Percentiles rank a stretch among this genome's conserved stretches.
Evolutionary conservation across 2,797 vertebrate species (phyloP).

Genomic region (Artibeus jamaicensis): DNA sequence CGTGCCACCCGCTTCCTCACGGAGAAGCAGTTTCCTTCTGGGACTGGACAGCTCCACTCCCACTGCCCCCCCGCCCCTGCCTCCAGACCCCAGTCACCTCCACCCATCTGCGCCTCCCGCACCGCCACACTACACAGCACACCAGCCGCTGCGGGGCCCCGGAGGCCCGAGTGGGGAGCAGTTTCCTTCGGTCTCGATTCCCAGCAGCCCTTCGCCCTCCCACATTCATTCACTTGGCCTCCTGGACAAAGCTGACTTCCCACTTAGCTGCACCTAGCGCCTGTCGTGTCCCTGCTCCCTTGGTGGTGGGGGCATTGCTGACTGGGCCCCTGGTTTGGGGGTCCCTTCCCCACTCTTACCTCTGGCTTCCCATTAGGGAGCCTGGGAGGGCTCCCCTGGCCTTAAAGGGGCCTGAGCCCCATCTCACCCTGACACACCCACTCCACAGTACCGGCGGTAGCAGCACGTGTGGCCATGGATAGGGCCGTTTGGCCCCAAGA

Average conservation of each 20-base stretch:
- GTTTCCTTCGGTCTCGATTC: background rate
- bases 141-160: slow-evolving; percentile 38
- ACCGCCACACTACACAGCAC: slow-evolving; percentile 45
- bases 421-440: background rate
- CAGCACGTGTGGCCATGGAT: background rate
- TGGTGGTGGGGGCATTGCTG: background rate
- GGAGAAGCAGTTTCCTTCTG: slow-evolving; percentile 55
- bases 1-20: slow-evolving; percentile 80
- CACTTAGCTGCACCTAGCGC: background rate
- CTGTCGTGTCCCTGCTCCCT: background rate
- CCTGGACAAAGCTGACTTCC: slow-evolving; percentile 46
- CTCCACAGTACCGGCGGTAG: background rate
- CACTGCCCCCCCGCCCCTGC: background rate
- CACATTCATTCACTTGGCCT: background rate
- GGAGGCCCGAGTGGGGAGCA: background rate
- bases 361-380: slow-evolving; percentile 32
- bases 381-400: slow-evolving; percentile 57
- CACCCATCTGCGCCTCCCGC: slow-evolving; percentile 30
- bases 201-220: background rate
- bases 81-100: background rate
- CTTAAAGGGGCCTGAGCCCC: slow-evolving; percentile 60
- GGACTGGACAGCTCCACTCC: slow-evolving; percentile 71
- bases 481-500: background rate
- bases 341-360: background rate
- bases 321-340: slow-evolving; percentile 29